Conservation (phyloP, 1,140 invertebrate genomes). For the Platyura marginata region DNA sequence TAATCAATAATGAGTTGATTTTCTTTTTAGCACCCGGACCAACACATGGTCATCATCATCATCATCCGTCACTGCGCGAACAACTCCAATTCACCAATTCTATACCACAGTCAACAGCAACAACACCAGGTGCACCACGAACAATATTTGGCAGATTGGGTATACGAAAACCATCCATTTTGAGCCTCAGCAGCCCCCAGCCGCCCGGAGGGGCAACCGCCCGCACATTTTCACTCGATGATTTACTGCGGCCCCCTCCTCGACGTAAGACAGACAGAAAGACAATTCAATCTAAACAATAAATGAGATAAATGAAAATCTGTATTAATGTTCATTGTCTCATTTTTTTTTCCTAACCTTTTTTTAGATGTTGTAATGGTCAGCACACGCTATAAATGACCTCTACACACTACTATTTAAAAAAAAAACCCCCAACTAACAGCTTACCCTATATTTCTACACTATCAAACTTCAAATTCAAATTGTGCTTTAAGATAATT, state of each 20-base stretch:
- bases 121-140: conserved; percentile 27
- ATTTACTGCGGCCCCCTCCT: conserved; percentile 52
- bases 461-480: too few species aligned
- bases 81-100: conserved; percentile 14
- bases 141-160: conserved; percentile 54
- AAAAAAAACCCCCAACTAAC: background rate
- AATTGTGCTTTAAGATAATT: too few species aligned
- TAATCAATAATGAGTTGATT: too few species aligned
- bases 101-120: conserved; percentile 19
- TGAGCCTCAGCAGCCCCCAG: conserved; percentile 45
- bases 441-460: too few species aligned
- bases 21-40: conserved; percentile 9
- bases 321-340: too few species aligned
- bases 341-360: too few species aligned
- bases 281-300: background rate
- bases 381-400: too few species aligned
- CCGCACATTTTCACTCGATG: conserved; percentile 63
- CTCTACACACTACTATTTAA: too few species aligned
- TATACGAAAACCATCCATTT: conserved; percentile 60
- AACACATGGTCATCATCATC: conserved; percentile 10
- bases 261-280: conserved; percentile 38
- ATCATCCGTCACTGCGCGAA: conserved; percentile 11
- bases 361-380: background rate
- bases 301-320: background rate
- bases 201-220: conserved; percentile 29